A percentile compares a stretch with the other conserved stretches of the same genome.
Evolutionary conservation across 1,140 invertebrate genomes (phyloP).

Genomic region (Drosophila subpulchrella): DNA sequence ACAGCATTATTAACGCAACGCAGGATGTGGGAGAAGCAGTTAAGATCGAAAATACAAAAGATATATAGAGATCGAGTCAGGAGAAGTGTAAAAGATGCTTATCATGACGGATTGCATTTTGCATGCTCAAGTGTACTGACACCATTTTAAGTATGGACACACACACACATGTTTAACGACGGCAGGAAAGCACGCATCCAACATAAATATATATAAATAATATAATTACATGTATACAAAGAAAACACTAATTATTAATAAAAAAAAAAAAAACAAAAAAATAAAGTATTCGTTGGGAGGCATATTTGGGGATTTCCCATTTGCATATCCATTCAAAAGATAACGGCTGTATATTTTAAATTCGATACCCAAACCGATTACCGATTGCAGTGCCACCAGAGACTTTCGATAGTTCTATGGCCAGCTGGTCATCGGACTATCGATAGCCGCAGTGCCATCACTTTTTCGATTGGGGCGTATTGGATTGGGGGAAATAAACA

Average conservation of each 20-base stretch:
- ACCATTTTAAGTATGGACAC: constrained; percentile 29
- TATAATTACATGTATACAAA: constrained; percentile 80
- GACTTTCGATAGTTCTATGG: no score
- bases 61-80: constrained; percentile 18
- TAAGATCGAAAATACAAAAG: constrained; percentile 22
- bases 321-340: background rate
- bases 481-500: background rate
- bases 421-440: background rate
- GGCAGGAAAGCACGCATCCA: constrained; percentile 48
- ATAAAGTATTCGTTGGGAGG: background rate
- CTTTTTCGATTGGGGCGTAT: constrained; percentile 5
- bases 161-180: constrained; percentile 9
- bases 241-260: constrained; percentile 76
- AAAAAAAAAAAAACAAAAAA: constrained; percentile 57
- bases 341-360: background rate
- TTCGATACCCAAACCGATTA: background rate
- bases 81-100: constrained; percentile 22
- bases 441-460: background rate
- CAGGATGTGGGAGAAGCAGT: constrained; percentile 4
- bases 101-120: constrained; percentile 36
- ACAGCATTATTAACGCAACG: background rate
- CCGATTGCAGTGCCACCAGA: background rate
- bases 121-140: constrained; percentile 53
- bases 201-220: constrained; percentile 64
- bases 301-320: no score